phyloP scores from a whole-genome alignment of 2,888 invertebrate genomes.

The Ptychoptera albimana region DNA sequence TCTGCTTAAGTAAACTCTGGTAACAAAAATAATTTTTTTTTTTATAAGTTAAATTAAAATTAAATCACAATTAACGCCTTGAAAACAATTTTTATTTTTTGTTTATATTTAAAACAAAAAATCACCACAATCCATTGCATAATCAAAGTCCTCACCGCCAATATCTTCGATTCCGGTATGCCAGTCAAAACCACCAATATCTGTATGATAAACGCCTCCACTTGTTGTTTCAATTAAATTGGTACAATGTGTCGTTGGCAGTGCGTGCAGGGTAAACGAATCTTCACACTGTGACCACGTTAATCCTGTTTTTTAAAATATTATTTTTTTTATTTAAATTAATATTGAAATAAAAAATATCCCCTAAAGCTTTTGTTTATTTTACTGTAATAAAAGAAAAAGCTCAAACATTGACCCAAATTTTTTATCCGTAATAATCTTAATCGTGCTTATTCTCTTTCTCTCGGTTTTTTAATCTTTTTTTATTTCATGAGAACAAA shows the following conservation, averaged over 20 bases:
- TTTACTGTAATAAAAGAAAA: too few relatives aligned
- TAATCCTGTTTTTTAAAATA: slow-evolving; percentile 29
- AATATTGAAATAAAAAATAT: slow-evolving; percentile 1
- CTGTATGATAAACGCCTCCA: slow-evolving; percentile 44
- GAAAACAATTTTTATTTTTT: slow-evolving; percentile 2
- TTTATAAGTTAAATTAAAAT: too few relatives aligned
- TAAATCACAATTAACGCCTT: not conserved
- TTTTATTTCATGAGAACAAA: too few relatives aligned
- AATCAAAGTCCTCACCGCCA: slow-evolving; percentile 46
- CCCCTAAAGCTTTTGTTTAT: too few relatives aligned
- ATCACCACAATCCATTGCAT: slow-evolving; percentile 55
- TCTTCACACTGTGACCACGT: slow-evolving; percentile 51
- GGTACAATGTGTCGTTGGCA: slow-evolving; percentile 46
- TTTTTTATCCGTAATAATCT: too few relatives aligned
- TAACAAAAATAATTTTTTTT: too few relatives aligned
- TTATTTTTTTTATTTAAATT: not conserved
- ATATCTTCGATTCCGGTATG: slow-evolving; percentile 32
- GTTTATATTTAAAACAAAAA: slow-evolving; percentile 41
- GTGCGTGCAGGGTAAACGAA: slow-evolving; percentile 47
- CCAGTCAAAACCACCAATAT: slow-evolving; percentile 42
- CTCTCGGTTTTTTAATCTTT: too few relatives aligned
- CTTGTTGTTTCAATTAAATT: slow-evolving; percentile 41
- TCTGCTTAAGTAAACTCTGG: too few relatives aligned
- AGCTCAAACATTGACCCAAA: too few relatives aligned
- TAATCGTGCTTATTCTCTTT: too few relatives aligned